Percentiles rank a stretch among this genome's conserved stretches.
These are phyloP conservation scores for Bos javanicus DNA, from an alignment of 2,113 vertebrate genomes.

Conservation along the genomic window DNA sequence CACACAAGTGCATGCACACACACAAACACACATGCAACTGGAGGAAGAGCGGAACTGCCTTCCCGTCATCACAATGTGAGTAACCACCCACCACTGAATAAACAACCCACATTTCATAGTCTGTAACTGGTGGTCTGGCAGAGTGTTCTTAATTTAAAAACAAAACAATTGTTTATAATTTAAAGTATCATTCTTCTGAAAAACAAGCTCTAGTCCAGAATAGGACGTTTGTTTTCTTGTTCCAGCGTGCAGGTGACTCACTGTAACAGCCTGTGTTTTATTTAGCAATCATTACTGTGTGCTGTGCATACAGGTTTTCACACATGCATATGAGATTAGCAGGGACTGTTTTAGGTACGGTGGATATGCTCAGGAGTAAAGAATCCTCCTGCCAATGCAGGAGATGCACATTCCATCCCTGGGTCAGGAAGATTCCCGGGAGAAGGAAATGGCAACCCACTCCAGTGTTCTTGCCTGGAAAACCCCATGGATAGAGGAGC, in stretches of 20 bases:
- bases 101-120: not conserved
- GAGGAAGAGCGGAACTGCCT: not conserved
- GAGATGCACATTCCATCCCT: not conserved
- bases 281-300: not conserved
- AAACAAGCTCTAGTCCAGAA: not conserved
- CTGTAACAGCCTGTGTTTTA: not conserved
- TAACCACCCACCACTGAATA: not conserved
- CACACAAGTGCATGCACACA: too few species aligned
- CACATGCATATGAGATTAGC: not conserved
- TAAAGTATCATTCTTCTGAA: not conserved
- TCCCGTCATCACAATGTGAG: not conserved
- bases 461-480: not conserved
- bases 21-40: too few species aligned
- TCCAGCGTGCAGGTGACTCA: not conserved
- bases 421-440: not conserved
- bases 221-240: not conserved
- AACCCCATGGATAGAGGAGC: not conserved
- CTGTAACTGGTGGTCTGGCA: not conserved
- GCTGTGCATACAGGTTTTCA: not conserved
- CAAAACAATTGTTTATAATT: not conserved
- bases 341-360: not conserved
- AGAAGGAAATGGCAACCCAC: not conserved
- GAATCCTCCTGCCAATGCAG: not conserved
- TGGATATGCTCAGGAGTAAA: not conserved
- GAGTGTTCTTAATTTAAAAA: not conserved